Evolutionary conservation across 2,888 invertebrate genomes (phyloP), one percentile per base, ranked within the genome.

Genomic region (Neuroscelio doddi): DNA sequence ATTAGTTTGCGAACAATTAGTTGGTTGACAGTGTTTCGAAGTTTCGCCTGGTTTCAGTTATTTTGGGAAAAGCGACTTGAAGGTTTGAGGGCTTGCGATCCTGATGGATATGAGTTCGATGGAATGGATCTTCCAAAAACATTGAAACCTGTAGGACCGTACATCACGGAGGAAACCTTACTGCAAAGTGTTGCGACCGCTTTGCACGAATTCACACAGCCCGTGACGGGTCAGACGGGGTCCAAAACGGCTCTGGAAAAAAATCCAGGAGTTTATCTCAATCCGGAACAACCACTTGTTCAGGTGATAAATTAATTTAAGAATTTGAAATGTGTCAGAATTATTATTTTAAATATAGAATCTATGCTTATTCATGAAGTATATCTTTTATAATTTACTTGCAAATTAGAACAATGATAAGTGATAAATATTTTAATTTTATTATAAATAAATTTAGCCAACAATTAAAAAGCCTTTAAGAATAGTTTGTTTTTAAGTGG

Each of bases 141-240:
- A 59, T 88, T 95, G 49, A 91, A 91, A 80, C 90, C 95, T 0
- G 90, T 95, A 12, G 95, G 95, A 0, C 95, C 95, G 0, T 92
- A 93, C 80, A 92, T 92, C 51, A 90, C 90, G n/a, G 93, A 94
- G 79, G 94, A 95, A 75, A 96, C 95, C 0, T 90, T 94, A 14
- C 89, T 95, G 68, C 96, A 97, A 84, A 97, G 97, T 50, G 90
- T 98, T 30, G 97, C 97, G 0, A 97, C 97, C n/a, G 96, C 97
- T 1, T 87, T 98, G 41, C 97, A 98, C 84, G 91, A 96, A 1
- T 93, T 93, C 3, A 90, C 91, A 34, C 92, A 93, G 76, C 95
- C 97, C 1, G 94, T 97, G 1, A 95, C 95, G 32, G 97, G 97
- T 3, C 98, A 98, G 86, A 93, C 91, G 0, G 94, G 92, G 17